Evolutionary conservation across 2,888 invertebrate species (phyloP), one percentile per base, ranked within the genome.

Genomic region (Scaeva pyrastri): DNA sequence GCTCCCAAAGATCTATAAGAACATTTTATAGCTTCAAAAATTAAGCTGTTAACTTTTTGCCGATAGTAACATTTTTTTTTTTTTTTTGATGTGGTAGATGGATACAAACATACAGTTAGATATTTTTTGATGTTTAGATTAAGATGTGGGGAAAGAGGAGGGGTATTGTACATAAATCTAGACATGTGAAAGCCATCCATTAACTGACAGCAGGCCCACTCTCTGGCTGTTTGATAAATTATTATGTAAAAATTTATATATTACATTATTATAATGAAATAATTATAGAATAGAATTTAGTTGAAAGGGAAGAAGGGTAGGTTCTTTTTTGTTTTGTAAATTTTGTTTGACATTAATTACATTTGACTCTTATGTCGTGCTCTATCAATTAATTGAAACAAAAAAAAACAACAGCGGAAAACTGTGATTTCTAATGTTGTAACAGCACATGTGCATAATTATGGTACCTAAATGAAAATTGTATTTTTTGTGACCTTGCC

Each of bases 331-430:
- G 43, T 16, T 64, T 31, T 43, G n/a, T 74, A 16, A 41, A 36
- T 43, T 50, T 45, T 43, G 43, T 81, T 39, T 81, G 81, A 81
- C 81, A 81, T 81, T 81, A 81, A 81, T 81, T 81, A 64, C 76
- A 66, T 58, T 68, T 82, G 76, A 82, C 76, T 82, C 43, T 72
- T 76, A 43, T 72, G 77, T 82, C 76, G 82, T 82, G 82, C 76
- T 77, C 76, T 76, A 64, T 72, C 77, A 82, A 82, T 82, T 82
- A 82, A 72, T 72, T 66, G 39, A 7, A 52, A 68, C 39, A 68
- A 12, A 50, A n/a, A 50, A 11, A 31, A 31, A 31, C n/a, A n/a
- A 31, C 31, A 31, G 31, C 4, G 10, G 48, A 48, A 19, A 36
- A 66, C 12, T 21, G 36, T 45, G 31, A 45, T 79, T n/a, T 43